Evolutionary conservation across 1,140 invertebrate species (phyloP), one percentile per base, ranked within the genome.

Genomic region (Leptinotarsa undecemlineata): DNA sequence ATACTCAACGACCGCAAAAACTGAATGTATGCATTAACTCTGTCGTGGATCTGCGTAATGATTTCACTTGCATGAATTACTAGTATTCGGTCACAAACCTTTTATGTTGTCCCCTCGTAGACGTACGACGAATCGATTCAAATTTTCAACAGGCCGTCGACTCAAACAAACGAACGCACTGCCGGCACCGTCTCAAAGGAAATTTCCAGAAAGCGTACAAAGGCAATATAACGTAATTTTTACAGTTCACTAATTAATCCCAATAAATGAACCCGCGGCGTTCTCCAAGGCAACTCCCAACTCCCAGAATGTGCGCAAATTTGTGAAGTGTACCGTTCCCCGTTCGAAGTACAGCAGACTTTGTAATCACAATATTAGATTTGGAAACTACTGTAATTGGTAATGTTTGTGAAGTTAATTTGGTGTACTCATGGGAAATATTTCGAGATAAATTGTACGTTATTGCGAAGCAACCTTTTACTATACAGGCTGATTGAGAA

Each of bases 361-460:
- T 64, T 64, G 57, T 42, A 64, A 72, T 64, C 71, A 66, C 71
- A 64, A 64, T 72, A 72, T 72, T 72, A 72, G 71, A 72, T 72
- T 72, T 48, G 71, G 47, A 72, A 42, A 72, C 71, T 72, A 72
- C 71, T 64, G 62, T 72, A 72, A 72, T 72, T 72, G 71, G 71
- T 72, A 72, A 72, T 72, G 71, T 72, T 72, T 72, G 71, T 72
- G 71, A 72, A 72, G 62, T 72, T 72, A 72, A 72, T 72, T 72
- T 21, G 71, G 71, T 72, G 71, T 42, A 72, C 71, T 72, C 71
- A 72, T 72, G 71, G 71, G 71, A 62, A 72, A 72, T 72, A 66
- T 72, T 72, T 72, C n/a, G 60, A 64, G 71, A 72, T 72, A 47
- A 21, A 72, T 72, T 72, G 21, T 20, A 33, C 51, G 48, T 61